Base-by-base conservation (phyloP, 2,797 vertebrate genomes). In the Liparis tanakae region DNA sequence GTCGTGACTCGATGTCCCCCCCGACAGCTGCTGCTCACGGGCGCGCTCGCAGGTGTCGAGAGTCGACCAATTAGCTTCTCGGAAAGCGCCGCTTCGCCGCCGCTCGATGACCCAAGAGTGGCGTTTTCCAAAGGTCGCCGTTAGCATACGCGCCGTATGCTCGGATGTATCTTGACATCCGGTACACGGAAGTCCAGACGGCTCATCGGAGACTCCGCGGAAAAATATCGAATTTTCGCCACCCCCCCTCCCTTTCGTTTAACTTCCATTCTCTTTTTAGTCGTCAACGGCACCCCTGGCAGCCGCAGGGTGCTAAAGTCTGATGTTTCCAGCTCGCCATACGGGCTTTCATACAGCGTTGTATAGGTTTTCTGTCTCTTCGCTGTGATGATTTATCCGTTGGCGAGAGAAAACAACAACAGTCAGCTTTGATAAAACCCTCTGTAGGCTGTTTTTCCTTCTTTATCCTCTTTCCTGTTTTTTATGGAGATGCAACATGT, bases 341-440 rank as follows among this genome's bases (percentile, higher is more conserved):
- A 7, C 6, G 14, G 14, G 43, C 14, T 3, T 44, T 43, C 14
- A 39, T 39, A 37, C 7, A 30, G 25, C 25, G 25, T 30, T 30
- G 4, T 30, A 30, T 30, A 30, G 25, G 25, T 30, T 30, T 30
- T 30, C 25, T 39, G 37, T 17, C 6, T 46, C 6, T 46, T 48
- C 18, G 5, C 46, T n/a, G n/a, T 50, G 33, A 59, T 55, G 39
- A 50, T 74, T 55, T 41, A 50, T 46, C 4, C 43, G 60, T 8
- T 14, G 22, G 34, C n/a, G 25, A 60, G 43, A 15, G 12, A 56
- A 48, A 61, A 30, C 25, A 57, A 58, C 33, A 51, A 43, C 39
- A 13, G 33, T 34, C 10, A 67, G 37, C 7, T 61, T 57, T 78
- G 15, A n/a, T n/a, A 67, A 25, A n/a, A 22, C 77, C 46, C 43